Evolutionary conservation across 2,113 vertebrate species (phyloP).

Genomic region (Fulmarus glacialis): DNA sequence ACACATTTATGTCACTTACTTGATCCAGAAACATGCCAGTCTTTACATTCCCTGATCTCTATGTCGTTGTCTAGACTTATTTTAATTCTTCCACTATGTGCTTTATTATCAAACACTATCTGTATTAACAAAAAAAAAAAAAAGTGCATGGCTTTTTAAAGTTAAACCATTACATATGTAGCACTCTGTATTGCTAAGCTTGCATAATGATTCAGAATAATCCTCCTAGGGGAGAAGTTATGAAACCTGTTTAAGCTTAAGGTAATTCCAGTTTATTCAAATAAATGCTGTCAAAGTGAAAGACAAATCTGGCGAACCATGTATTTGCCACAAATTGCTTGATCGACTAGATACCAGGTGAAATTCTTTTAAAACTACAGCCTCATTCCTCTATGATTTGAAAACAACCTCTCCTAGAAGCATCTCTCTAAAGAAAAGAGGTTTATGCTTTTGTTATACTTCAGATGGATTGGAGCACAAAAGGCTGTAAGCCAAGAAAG

Average conservation of each 20-base stretch:
- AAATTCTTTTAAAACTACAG: background rate
- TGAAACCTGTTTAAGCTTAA: background rate
- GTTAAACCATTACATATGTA: background rate
- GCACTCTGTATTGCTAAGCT: background rate
- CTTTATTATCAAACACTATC: slow-evolving; percentile 91
- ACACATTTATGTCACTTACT: slow-evolving; percentile 78
- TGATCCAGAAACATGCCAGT: slow-evolving; percentile 87
- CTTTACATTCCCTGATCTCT: slow-evolving; percentile 88
- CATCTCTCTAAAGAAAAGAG: background rate
- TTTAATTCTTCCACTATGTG: slow-evolving; percentile 91
- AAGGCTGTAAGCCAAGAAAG: background rate
- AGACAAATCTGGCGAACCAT: background rate
- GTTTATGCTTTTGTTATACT: background rate
- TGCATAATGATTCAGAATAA: background rate
- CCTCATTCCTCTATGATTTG: background rate
- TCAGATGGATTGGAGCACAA: background rate
- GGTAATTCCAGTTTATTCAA: background rate
- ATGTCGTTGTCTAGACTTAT: slow-evolving; percentile 85
- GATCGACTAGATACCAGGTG: background rate
- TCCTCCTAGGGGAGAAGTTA: background rate
- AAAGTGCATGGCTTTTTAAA: background rate
- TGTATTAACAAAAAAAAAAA: slow-evolving; percentile 48
- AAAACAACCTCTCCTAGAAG: background rate
- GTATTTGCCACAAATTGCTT: background rate
- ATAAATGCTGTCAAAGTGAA: background rate